These are phyloP conservation scores for Sussaba pulchella DNA, from an alignment of 2,888 invertebrate genomes.

Conservation along the genomic window DNA sequence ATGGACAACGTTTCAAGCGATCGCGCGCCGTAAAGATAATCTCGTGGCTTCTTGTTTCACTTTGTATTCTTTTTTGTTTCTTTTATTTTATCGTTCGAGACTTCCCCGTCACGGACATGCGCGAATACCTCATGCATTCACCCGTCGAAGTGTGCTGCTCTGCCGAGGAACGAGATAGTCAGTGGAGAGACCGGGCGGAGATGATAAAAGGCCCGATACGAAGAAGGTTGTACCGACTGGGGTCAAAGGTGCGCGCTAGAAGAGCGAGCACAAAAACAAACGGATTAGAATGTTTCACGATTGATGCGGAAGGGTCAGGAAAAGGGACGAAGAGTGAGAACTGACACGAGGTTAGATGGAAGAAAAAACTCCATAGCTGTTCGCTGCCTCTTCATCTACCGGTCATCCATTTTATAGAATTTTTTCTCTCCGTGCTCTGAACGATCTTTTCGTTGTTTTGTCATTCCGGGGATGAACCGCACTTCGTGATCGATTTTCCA, in stretches of 20 bases:
- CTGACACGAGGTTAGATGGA: conserved; percentile 24
- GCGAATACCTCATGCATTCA: conserved; percentile 28
- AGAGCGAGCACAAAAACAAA: conserved; percentile 59
- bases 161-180: conserved; percentile 50
- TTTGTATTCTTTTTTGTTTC: conserved; percentile 20
- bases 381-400: conserved; percentile 18
- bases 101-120: conserved; percentile 37
- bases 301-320: neutral
- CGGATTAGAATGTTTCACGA: conserved; percentile 47
- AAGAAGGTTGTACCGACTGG: conserved; percentile 49
- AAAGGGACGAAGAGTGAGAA: conserved; percentile 18
- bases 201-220: conserved; percentile 60
- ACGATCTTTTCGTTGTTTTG: conserved; percentile 8
- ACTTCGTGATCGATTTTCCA: conserved; percentile 31
- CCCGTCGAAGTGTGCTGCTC: conserved; percentile 29
- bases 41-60: conserved; percentile 51
- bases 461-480: neutral
- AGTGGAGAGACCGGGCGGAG: conserved; percentile 27
- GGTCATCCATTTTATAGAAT: neutral
- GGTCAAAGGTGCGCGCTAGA: conserved; percentile 51
- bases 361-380: conserved; percentile 6
- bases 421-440: neutral
- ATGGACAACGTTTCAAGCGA: conserved; percentile 52
- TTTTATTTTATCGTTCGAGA: conserved; percentile 1
- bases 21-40: conserved; percentile 59